These are phyloP conservation scores for Cydia amplana DNA, from an alignment of 1,140 invertebrate genomes.

Conservation along the genomic window DNA sequence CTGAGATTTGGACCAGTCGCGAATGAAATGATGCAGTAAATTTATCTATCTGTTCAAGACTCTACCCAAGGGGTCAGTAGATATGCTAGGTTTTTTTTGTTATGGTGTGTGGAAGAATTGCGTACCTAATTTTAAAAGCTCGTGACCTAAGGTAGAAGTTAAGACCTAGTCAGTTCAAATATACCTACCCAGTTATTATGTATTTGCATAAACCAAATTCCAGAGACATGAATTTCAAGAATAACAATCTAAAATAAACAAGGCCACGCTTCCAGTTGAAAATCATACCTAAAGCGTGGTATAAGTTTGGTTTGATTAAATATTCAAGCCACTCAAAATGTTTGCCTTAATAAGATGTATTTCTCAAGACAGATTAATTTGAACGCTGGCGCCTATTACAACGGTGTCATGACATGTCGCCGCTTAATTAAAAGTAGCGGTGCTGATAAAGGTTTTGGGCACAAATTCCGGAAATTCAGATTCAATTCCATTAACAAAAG, in stretches of 20 bases:
- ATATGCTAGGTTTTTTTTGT: too few relatives aligned
- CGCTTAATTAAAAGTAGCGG: slow-evolving; percentile 29
- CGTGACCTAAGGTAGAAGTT: too few relatives aligned
- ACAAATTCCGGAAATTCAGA: slow-evolving; percentile 21
- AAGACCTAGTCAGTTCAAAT: too few relatives aligned
- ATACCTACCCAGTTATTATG: too few relatives aligned
- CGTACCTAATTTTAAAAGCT: too few relatives aligned
- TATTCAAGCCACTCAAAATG: neutral
- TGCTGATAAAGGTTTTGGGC: slow-evolving; percentile 22
- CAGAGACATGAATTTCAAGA: neutral
- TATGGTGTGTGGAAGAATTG: too few relatives aligned
- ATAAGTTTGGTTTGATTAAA: neutral
- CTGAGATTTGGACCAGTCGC: too few relatives aligned
- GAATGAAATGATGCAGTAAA: too few relatives aligned
- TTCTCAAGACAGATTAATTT: slow-evolving; percentile 12
- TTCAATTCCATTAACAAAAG: slow-evolving; percentile 31
- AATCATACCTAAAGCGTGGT: neutral
- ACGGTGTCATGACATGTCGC: slow-evolving; percentile 19
- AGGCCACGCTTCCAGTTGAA: neutral
- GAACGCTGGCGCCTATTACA: slow-evolving; percentile 17
- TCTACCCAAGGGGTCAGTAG: too few relatives aligned
- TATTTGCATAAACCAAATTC: too few relatives aligned
- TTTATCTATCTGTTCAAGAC: too few relatives aligned
- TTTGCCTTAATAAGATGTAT: slow-evolving; percentile 25
- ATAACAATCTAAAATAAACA: slow-evolving; percentile 25